These are phyloP conservation scores for Odiellus spinosus DNA, from an alignment of 2,888 invertebrate genomes.

Conservation along the genomic window DNA sequence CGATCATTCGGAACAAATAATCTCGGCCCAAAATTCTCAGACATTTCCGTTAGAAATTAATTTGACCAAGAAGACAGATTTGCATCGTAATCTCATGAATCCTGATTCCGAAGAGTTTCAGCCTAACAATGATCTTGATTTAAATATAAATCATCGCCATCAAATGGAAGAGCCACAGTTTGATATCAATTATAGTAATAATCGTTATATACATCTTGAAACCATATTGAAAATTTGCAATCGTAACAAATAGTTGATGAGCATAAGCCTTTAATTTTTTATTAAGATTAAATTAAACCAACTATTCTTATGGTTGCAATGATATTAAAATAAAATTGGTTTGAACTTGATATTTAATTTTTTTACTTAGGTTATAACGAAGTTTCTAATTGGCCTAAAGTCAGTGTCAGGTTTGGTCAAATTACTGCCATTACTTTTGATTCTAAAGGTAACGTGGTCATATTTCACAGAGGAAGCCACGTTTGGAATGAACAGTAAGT, in stretches of 20 bases:
- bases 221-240: too few species aligned
- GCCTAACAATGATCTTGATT: background rate
- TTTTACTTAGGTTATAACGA: constrained; percentile 13
- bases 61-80: background rate
- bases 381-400: constrained; percentile 16
- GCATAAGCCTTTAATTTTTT: too few species aligned
- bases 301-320: background rate
- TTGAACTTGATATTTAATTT: too few species aligned
- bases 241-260: too few species aligned
- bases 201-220: too few species aligned
- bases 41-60: background rate
- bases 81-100: background rate
- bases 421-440: constrained; percentile 22
- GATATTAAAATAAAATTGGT: background rate
- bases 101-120: constrained; percentile 1
- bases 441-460: constrained; percentile 19
- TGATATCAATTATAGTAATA: too few species aligned
- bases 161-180: too few species aligned
- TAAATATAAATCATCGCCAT: too few species aligned
- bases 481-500: constrained; percentile 21
- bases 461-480: constrained; percentile 23
- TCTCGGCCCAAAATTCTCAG: background rate
- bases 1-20: background rate
- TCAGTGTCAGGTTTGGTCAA: constrained; percentile 24
- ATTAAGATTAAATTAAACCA: background rate